phyloP scores from a whole-genome alignment of 2,888 invertebrate genomes.

The Synergus gifuensis region DNA sequence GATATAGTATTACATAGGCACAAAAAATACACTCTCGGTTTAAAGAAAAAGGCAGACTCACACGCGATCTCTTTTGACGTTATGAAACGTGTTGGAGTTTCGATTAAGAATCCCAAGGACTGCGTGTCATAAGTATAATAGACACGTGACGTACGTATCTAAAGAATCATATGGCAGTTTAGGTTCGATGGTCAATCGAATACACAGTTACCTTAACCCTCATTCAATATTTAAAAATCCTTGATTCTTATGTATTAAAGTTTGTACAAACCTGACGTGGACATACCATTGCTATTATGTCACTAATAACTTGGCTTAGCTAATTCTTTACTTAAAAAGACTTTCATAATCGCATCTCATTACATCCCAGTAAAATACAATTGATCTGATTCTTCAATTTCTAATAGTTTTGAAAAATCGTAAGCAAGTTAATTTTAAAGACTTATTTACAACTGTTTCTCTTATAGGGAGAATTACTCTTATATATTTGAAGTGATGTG shows the following conservation, averaged over 20 bases:
- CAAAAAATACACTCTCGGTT: not conserved
- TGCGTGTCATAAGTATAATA: constrained; percentile 46
- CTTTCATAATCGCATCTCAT: too few relatives aligned
- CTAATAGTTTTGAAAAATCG: not conserved
- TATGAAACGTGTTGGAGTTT: constrained; percentile 2
- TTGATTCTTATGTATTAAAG: constrained; percentile 55
- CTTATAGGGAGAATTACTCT: not conserved
- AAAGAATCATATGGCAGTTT: constrained; percentile 35
- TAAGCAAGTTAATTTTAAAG: not conserved
- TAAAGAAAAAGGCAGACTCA: not conserved
- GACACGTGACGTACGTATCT: constrained; percentile 21
- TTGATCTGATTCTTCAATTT: not conserved
- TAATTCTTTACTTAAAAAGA: not conserved
- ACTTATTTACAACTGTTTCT: not conserved
- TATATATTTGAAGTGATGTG: not conserved
- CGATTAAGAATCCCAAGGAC: constrained; percentile 55
- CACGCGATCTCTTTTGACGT: constrained; percentile 1
- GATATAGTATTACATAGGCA: constrained; percentile 7
- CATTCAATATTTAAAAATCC: constrained; percentile 61
- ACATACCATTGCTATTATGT: constrained; percentile 3
- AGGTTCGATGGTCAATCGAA: constrained; percentile 56
- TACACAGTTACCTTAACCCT: constrained; percentile 43
- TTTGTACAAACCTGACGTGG: constrained; percentile 60
- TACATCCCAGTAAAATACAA: too few relatives aligned
- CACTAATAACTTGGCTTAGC: not conserved